Evolutionary conservation across 2,888 invertebrate genomes (phyloP), one percentile per base, ranked within the genome.

Genomic region (Aporophyla nigra): DNA sequence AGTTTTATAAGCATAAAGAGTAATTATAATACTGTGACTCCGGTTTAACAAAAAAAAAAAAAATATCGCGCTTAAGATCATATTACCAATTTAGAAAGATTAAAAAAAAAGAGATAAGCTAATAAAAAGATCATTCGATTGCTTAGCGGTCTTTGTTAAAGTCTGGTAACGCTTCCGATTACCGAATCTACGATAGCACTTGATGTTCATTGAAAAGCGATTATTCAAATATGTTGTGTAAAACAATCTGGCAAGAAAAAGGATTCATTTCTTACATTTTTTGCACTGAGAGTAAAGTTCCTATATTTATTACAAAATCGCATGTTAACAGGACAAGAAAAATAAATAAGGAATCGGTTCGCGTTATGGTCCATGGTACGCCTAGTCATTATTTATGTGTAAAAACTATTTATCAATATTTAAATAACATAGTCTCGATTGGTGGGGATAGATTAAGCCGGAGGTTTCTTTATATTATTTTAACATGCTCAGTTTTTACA

Each of bases 311-410:
- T 93, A 92, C 91, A 91, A 90, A 89, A 91, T 85, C 91, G 84
- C 89, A 85, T 85, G 90, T 90, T 83, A 91, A 90, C 90, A 89
- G 87, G 90, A 91, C 87, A 90, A 87, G 88, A 62, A 51, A 85
- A 70, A 84, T 85, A 85, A 86, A 87, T 80, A 46, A 9, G 80
- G 85, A 89, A 88, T 88, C 88, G 90, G 92, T 91, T 93, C 92
- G 90, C 93, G 92, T 88, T 93, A 93, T 93, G 94, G 94, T 95
- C 94, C 95, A 95, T 91, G 95, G 94, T 95, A 95, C 92, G 93
- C 94, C 96, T 96, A 96, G 96, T 96, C 96, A 96, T 96, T 96
- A 95, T 95, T 94, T 94, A 94, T 94, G 92, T 95, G 93, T 92
- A 84, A 92, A 92, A 94, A 91, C 89, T 93, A 93, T 93, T 93